A percentile compares a stretch with the other conserved stretches of the same genome.
These are phyloP conservation scores for Perognathus longimembris DNA, from an alignment of 2,113 vertebrate genomes.

Conservation along the genomic window DNA sequence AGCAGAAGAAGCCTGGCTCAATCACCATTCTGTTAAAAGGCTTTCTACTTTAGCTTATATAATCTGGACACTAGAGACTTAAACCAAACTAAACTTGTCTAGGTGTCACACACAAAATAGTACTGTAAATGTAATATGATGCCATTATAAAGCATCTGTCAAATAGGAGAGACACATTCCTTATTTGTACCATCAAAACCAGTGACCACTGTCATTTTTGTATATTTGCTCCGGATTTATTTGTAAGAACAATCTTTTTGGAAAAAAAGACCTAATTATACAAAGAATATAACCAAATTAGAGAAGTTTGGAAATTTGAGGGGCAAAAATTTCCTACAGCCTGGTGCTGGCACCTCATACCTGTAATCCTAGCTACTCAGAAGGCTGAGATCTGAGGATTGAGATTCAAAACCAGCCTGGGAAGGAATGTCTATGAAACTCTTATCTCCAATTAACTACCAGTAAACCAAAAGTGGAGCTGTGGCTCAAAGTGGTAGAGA, in stretches of 20 bases:
- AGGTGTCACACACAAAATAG: neutral
- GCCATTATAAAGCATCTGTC: slow-evolving; percentile 34
- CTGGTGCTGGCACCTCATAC: too few relatives aligned
- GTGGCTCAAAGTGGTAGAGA: too few relatives aligned
- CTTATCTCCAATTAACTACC: too few relatives aligned
- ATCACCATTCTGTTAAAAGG: slow-evolving; percentile 7
- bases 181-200: slow-evolving; percentile 29
- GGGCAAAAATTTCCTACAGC: neutral
- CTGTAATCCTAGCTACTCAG: too few relatives aligned
- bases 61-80: slow-evolving; percentile 9
- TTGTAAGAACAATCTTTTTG: neutral
- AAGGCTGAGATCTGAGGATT: too few relatives aligned
- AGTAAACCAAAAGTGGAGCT: too few relatives aligned
- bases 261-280: neutral
- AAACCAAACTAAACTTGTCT: slow-evolving; percentile 27
- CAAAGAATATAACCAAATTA: slow-evolving; percentile 41
- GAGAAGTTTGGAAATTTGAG: slow-evolving; percentile 36
- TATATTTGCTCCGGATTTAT: slow-evolving; percentile 22
- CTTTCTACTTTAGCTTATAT: slow-evolving; percentile 42
- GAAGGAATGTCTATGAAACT: too few relatives aligned
- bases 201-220: slow-evolving; percentile 37
- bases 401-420: too few relatives aligned
- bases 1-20: neutral
- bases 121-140: slow-evolving; percentile 18
- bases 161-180: neutral